Evolutionary conservation across 2,797 vertebrate species (phyloP).

Genomic region (Macrochelys suwanniensis): DNA sequence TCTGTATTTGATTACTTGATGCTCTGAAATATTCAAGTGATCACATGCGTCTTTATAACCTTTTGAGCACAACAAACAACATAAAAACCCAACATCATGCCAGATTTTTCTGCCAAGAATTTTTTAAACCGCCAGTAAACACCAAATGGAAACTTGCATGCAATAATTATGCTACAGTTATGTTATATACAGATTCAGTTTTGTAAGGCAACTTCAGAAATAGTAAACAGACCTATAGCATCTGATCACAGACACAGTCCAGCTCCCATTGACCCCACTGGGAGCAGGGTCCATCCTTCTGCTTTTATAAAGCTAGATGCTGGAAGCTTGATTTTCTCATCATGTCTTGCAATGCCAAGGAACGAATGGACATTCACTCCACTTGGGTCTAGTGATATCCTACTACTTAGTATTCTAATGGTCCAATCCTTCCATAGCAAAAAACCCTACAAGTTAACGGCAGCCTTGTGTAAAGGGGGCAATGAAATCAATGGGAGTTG

Average conservation of each 20-base stretch:
- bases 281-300: background rate
- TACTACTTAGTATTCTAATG: background rate
- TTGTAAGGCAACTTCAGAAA: slow-evolving; percentile 38
- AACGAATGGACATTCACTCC: background rate
- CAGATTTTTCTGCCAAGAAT: slow-evolving; percentile 58
- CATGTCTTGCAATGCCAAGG: background rate
- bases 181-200: slow-evolving; percentile 30
- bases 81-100: slow-evolving; percentile 65
- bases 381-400: background rate
- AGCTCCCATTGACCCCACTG: accelerated
- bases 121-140: slow-evolving; percentile 71
- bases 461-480: background rate
- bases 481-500: slow-evolving; percentile 69
- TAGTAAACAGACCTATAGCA: slow-evolving; percentile 6
- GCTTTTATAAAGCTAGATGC: background rate
- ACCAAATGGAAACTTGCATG: slow-evolving; percentile 76
- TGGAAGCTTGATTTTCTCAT: background rate
- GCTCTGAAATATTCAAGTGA: slow-evolving; percentile 72
- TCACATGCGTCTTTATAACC: slow-evolving; percentile 78
- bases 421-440: slow-evolving; percentile 44
- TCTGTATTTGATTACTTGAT: slow-evolving; percentile 63
- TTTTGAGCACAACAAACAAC: slow-evolving; percentile 78
- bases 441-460: slow-evolving; percentile 53
- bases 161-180: slow-evolving; percentile 44
- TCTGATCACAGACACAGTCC: background rate